Evolutionary conservation across 2,888 invertebrate genomes (phyloP).

Genomic region (Nasonovia ribisnigri): DNA sequence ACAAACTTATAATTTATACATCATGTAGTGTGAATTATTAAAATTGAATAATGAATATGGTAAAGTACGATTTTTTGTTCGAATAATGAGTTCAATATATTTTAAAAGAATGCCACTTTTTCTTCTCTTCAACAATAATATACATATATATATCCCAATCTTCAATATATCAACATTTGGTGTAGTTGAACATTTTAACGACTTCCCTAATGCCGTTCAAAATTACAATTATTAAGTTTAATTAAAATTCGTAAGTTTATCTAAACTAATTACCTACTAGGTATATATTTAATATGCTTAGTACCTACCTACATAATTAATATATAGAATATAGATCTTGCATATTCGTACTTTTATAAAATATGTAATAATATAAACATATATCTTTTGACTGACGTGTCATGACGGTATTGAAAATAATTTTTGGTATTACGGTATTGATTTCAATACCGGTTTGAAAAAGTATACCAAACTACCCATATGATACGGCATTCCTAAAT

Average conservation of each 20-base stretch:
- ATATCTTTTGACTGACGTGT: too few species aligned
- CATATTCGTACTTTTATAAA: background rate
- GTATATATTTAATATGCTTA: background rate
- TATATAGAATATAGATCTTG: too few species aligned
- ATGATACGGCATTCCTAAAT: too few species aligned
- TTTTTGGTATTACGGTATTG: too few species aligned
- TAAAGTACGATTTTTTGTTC: background rate
- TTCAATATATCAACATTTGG: background rate
- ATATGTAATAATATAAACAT: background rate
- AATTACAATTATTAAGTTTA: background rate
- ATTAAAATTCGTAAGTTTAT: background rate
- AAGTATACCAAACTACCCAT: background rate
- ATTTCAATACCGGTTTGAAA: background rate
- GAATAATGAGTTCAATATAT: background rate
- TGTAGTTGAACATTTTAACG: background rate
- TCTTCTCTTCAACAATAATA: background rate
- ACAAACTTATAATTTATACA: background rate
- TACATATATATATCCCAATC: background rate
- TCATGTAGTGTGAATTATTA: background rate
- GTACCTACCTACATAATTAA: background rate
- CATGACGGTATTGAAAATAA: too few species aligned
- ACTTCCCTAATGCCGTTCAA: background rate
- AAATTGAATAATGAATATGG: background rate
- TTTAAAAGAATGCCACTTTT: too few species aligned
- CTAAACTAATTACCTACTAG: background rate